phyloP scores from a whole-genome alignment of 2,797 vertebrate genomes.

The Gymnopithys bicolor region DNA sequence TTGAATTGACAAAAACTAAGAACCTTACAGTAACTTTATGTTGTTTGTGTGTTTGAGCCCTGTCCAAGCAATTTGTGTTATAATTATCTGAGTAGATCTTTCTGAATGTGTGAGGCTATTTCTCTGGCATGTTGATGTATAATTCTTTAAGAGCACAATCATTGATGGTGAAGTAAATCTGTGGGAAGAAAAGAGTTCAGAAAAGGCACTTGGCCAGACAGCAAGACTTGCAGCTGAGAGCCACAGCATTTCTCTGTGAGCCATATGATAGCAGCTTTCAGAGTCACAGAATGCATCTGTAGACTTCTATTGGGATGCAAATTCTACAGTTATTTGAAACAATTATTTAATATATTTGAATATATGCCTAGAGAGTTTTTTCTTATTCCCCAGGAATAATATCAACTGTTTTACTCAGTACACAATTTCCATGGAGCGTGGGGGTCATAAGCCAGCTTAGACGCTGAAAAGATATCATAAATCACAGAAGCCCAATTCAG shows the following conservation, averaged over 20 bases:
- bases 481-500: neutral
- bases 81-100: neutral
- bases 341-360: neutral
- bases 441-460: neutral
- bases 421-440: neutral
- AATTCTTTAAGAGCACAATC: neutral
- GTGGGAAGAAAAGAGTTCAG: neutral
- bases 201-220: neutral
- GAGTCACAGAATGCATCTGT: neutral
- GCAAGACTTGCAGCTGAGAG: neutral
- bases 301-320: neutral
- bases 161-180: neutral
- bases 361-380: neutral
- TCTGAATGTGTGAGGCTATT: neutral
- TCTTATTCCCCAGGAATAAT: neutral
- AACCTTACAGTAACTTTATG: neutral
- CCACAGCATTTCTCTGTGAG: neutral
- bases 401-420: neutral
- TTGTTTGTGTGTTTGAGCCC: neutral
- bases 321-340: neutral
- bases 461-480: neutral
- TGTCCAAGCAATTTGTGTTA: neutral
- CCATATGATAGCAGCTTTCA: accelerated
- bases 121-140: neutral
- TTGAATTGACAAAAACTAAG: neutral